phyloP scores from a whole-genome alignment of 2,888 invertebrate species.

The Erpobdella octoculata region DNA sequence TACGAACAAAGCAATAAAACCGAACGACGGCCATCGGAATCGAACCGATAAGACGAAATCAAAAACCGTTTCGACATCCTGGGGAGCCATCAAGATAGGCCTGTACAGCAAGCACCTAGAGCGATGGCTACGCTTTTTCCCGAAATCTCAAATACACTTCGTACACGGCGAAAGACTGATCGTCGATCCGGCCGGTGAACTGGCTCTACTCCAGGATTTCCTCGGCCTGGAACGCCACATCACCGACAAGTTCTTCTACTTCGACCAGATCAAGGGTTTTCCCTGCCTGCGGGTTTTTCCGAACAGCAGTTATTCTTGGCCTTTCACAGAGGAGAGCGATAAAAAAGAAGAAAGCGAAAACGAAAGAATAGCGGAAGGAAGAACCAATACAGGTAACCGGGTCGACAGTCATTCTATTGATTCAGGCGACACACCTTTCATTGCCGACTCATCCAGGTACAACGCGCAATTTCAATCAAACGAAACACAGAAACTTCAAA shows the following conservation, averaged over 20 bases:
- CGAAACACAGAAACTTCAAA: no score
- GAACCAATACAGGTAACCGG: background rate
- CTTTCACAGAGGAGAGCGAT: background rate
- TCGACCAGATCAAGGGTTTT: slow-evolving; percentile 91
- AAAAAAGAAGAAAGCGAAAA: background rate
- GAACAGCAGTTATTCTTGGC: background rate
- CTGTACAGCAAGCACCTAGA: slow-evolving; percentile 65
- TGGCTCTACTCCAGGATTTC: slow-evolving; percentile 46
- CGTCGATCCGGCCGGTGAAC: slow-evolving; percentile 45
- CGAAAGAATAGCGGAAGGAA: background rate
- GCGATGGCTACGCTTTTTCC: slow-evolving; percentile 84
- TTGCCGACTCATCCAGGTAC: no score
- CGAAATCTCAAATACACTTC: slow-evolving; percentile 79
- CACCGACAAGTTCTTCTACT: slow-evolving; percentile 76
- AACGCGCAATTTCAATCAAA: no score
- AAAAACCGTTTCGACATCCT: slow-evolving; percentile 38
- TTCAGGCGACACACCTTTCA: slow-evolving; percentile 1
- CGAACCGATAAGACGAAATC: background rate
- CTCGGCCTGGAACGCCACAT: slow-evolving; percentile 45
- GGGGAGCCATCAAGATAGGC: slow-evolving; percentile 53
- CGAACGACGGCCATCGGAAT: background rate
- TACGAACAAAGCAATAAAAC: background rate
- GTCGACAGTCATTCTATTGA: background rate
- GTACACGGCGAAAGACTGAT: slow-evolving; percentile 62
- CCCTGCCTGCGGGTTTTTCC: slow-evolving; percentile 62